Percentiles rank a stretch among this genome's conserved stretches.
Evolutionary conservation across 2,888 invertebrate species (phyloP).

Genomic region (Carcina quercana): DNA sequence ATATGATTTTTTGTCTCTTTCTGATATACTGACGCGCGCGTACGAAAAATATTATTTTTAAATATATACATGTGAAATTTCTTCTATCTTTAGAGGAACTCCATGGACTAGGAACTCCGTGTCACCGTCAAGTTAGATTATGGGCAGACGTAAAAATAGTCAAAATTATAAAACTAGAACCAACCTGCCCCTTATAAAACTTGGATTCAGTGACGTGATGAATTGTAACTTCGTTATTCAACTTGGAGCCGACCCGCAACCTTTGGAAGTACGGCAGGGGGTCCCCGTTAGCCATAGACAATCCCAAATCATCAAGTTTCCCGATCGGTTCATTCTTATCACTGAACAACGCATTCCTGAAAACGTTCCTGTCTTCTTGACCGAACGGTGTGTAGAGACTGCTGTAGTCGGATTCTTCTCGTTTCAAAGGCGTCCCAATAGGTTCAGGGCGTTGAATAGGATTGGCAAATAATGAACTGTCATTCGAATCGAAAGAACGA

Average conservation of each 20-base stretch:
- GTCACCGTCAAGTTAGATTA: no score
- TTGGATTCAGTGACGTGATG: slow-evolving; percentile 65
- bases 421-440: slow-evolving; percentile 41
- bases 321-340: slow-evolving; percentile 35
- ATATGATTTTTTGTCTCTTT: no score
- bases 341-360: slow-evolving; percentile 53
- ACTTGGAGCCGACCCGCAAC: slow-evolving; percentile 52
- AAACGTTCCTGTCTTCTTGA: slow-evolving; percentile 52
- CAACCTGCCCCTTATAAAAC: slow-evolving; percentile 58
- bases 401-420: slow-evolving; percentile 24
- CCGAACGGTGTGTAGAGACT: slow-evolving; percentile 60
- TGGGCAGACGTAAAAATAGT: no score
- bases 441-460: slow-evolving; percentile 48
- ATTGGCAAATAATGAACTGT: slow-evolving; percentile 47
- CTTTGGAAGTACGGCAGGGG: slow-evolving; percentile 61
- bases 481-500: slow-evolving; percentile 32
- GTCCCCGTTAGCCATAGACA: slow-evolving; percentile 44
- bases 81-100: no score
- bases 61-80: no score
- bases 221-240: slow-evolving; percentile 62
- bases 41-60: no score
- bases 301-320: slow-evolving; percentile 24
- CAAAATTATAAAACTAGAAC: slow-evolving; percentile 16
- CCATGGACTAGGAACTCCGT: no score
- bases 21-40: no score